Conservation (phyloP, 1,140 invertebrate species). For the Nomia melanderi region DNA sequence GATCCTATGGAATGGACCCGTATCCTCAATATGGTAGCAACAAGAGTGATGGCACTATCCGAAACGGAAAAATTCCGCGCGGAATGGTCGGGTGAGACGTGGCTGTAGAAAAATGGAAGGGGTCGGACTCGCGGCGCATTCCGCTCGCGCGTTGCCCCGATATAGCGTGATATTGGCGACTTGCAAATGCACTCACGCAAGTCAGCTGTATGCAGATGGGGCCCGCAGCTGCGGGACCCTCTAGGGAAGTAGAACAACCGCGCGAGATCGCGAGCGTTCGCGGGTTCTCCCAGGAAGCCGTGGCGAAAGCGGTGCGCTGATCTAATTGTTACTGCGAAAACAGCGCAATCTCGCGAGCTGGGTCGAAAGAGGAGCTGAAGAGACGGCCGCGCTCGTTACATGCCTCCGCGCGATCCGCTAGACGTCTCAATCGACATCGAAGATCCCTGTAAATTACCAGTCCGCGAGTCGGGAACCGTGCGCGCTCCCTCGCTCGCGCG, state of each 20-base stretch:
- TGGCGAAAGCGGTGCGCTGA: neutral
- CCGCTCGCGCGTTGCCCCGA: conserved; percentile 10
- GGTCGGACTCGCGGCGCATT: neutral
- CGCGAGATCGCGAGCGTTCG: neutral
- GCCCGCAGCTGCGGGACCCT: conserved; percentile 28
- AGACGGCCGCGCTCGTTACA: conserved; percentile 46
- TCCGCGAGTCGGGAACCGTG: conserved; percentile 7
- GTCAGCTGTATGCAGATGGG: conserved; percentile 38
- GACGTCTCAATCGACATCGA: conserved; percentile 69
- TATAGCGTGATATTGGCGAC: conserved; percentile 31
- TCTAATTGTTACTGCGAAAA: conserved; percentile 42
- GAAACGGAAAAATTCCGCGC: neutral
- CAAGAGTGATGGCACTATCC: no score
- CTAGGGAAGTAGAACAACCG: conserved; percentile 7
- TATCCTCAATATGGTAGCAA: no score
- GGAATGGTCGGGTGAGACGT: neutral
- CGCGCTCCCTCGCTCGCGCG: neutral
- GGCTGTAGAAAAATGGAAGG: neutral
- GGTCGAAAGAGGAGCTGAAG: conserved; percentile 41
- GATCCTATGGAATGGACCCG: no score
- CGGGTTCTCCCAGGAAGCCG: conserved; percentile 6
- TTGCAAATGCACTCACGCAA: conserved; percentile 19
- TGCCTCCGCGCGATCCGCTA: conserved; percentile 68
- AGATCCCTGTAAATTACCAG: conserved; percentile 52
- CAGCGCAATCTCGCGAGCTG: conserved; percentile 31